A percentile compares a stretch with the other conserved stretches of the same genome.
Conservation (phyloP, 2,797 vertebrate genomes). For the Graptemys geographica region DNA sequence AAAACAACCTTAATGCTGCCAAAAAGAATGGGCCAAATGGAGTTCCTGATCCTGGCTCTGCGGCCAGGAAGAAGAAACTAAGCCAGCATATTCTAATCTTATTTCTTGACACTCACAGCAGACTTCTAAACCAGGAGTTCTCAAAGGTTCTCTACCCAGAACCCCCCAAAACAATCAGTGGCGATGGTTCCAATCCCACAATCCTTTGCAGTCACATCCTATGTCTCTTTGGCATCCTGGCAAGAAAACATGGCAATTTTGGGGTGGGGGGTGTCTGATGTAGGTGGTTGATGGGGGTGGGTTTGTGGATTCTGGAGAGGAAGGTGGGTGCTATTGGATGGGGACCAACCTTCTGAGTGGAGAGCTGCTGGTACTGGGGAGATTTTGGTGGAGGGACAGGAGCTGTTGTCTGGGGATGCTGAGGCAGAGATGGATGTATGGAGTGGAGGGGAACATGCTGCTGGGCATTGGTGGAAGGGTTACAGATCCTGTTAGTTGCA, state of each 20-base stretch:
- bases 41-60: not conserved
- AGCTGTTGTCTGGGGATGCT: not conserved
- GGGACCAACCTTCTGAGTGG: not conserved
- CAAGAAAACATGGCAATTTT: not conserved
- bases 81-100: not conserved
- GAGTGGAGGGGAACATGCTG: not conserved
- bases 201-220: not conserved
- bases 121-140: not conserved
- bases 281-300: not conserved
- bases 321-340: not conserved
- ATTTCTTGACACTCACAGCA: not conserved
- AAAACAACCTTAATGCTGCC: not conserved
- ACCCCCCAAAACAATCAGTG: not conserved
- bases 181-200: not conserved
- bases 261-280: not conserved
- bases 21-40: not conserved
- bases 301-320: not conserved
- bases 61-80: not conserved
- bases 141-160: not conserved
- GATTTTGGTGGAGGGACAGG: not conserved
- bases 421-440: not conserved
- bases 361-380: not conserved
- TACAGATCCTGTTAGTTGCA: not conserved
- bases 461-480: not conserved
- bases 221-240: not conserved